Evolutionary conservation across 2,113 vertebrate genomes (phyloP).

Genomic region (Vulpes vulpes): DNA sequence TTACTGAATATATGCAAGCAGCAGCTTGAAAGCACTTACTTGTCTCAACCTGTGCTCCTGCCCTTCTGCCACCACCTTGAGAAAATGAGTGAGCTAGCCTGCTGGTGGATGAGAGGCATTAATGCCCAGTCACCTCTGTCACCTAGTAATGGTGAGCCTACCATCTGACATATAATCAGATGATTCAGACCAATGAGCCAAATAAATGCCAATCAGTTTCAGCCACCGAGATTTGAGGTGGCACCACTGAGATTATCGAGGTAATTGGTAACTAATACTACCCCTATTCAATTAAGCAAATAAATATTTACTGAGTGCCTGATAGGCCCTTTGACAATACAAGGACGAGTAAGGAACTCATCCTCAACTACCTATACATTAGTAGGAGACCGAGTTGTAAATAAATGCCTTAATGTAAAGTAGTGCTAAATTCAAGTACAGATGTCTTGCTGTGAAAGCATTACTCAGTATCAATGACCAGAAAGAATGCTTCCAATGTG

Average conservation of each 20-base stretch:
- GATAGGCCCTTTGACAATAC: neutral
- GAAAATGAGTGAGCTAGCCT: neutral
- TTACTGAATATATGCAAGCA: neutral
- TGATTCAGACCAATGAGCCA: neutral
- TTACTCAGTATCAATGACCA: neutral
- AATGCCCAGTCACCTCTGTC: neutral
- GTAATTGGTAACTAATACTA: neutral
- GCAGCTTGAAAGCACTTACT: neutral
- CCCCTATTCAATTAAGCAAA: neutral
- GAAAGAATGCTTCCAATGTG: slow-evolving; percentile 15
- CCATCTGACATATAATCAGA: neutral
- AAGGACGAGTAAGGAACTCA: neutral
- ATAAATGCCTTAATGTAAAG: neutral
- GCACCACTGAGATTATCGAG: neutral
- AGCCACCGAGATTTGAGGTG: neutral
- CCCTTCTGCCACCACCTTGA: neutral
- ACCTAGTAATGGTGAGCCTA: neutral
- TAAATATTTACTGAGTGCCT: neutral
- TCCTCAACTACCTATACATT: neutral
- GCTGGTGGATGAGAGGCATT: neutral
- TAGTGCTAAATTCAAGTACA: neutral
- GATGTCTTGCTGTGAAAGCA: neutral
- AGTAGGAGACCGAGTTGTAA: neutral
- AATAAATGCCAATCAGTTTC: neutral
- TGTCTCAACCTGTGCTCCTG: neutral